Evolutionary conservation across 2,113 vertebrate species (phyloP), one percentile per base, ranked within the genome.

Genomic region (Pseudois nayaur): DNA sequence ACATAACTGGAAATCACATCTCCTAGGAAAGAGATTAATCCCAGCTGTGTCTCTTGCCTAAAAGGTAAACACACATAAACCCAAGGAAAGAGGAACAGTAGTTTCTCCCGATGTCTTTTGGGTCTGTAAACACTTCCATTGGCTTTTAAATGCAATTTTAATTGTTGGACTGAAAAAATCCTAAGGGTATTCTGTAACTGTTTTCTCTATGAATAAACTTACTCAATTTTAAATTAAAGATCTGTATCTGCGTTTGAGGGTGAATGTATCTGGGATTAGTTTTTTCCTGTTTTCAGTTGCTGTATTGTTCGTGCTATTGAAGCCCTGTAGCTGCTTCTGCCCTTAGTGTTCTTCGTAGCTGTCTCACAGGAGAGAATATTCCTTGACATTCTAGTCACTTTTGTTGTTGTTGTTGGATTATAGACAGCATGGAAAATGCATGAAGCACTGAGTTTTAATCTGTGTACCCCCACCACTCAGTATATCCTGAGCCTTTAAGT

Each of bases 151-250:
- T 98, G 97, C 94, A 92, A 0, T 98, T 99, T 98, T 98, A 98
- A 98, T 98, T 98, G 96, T 98, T 97, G 76, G 33, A 97, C 59
- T 98, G 52, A 97, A 98, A 97, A 79, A 96, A 4, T 98, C 98
- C 97, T 40, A 55, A 62, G 97, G 92, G 95, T 98, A 55, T 98
- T 98, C 97, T 98, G 88, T 97, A 96, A 89, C 82, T 96, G 86
- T 97, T 98, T 99, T 98, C 62, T 96, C 97, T 96, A 36, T 98
- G 97, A 99, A 98, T 99, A 99, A 98, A 98, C 95, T 97, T 92
- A 89, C 76, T 97, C 1, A 0, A 7, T 95, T 98, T 99, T 98
- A 99, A 99, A 98, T 99, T 99, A 98, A 99, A 99, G 98, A 98
- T 99, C 95, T 89, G 31, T 99, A 98, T 99, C 99, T 95, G 71